Evolutionary conservation across 2,888 invertebrate species (phyloP).

Genomic region (Coremacera marginata): DNA sequence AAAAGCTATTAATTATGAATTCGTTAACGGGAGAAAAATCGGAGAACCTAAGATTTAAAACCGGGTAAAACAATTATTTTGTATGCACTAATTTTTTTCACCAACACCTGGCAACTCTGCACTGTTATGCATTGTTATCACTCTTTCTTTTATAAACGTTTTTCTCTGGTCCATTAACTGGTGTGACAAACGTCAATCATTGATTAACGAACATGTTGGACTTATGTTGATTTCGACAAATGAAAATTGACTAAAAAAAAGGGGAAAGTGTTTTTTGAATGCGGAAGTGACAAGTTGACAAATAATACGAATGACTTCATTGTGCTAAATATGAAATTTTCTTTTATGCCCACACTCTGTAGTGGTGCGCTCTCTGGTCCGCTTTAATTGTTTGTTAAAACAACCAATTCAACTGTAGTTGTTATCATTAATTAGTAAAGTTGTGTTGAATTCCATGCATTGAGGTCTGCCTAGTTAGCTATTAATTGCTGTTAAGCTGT

Average conservation of each 20-base stretch:
- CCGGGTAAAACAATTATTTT: too few species aligned
- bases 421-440: conserved; percentile 17
- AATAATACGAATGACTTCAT: conserved; percentile 3
- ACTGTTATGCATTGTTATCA: conserved; percentile 20
- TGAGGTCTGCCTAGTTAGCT: background rate
- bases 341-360: background rate
- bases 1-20: too few species aligned
- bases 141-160: background rate
- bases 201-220: conserved; percentile 4
- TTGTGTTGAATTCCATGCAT: conserved; percentile 16
- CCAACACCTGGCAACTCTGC: too few species aligned
- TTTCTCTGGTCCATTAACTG: background rate
- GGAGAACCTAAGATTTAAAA: too few species aligned
- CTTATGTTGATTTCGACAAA: background rate
- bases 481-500: background rate
- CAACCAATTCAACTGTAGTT: background rate
- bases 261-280: conserved; percentile 7
- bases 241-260: background rate
- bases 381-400: background rate
- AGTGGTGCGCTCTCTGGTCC: too few species aligned
- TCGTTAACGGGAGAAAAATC: too few species aligned
- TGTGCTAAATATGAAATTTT: background rate
- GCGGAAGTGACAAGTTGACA: background rate
- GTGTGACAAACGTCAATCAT: conserved; percentile 27
- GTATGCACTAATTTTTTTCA: too few species aligned